Percentiles rank a stretch among this genome's conserved stretches.
phyloP scores from a whole-genome alignment of 2,113 vertebrate genomes.

The Capricornis sumatraensis region DNA sequence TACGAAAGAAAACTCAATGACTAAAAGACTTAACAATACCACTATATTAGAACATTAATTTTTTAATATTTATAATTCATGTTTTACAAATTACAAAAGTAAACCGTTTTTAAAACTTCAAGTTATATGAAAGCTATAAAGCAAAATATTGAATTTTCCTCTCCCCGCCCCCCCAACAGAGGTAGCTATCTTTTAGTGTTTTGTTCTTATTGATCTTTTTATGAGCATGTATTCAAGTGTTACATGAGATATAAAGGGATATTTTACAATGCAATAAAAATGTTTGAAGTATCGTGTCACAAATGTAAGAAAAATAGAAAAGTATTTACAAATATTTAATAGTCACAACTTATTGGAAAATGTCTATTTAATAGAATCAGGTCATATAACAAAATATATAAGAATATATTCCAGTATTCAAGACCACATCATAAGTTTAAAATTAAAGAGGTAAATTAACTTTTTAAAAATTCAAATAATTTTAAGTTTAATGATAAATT shows the following conservation, averaged over 20 bases:
- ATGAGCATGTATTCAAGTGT: not conserved
- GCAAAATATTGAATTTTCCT: not conserved
- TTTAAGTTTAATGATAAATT: not conserved
- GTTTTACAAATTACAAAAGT: not conserved
- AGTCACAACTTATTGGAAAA: not conserved
- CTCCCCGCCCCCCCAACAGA: rapidly evolving
- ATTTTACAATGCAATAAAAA: not conserved
- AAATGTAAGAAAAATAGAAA: not conserved
- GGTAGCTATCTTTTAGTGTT: not conserved
- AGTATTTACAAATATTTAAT: not conserved
- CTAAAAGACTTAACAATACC: not conserved
- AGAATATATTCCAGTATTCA: not conserved
- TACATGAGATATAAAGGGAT: not conserved
- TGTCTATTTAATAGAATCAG: not conserved
- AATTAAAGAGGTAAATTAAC: not conserved
- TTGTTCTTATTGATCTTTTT: not conserved
- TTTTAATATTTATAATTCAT: not conserved
- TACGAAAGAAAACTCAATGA: not conserved
- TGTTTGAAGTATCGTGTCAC: not conserved
- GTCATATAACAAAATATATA: not conserved
- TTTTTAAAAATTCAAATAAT: not conserved
- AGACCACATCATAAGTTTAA: not conserved
- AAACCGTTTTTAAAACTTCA: not conserved
- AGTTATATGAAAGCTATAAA: not conserved
- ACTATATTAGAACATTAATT: not conserved